Base-by-base conservation (phyloP, 2,888 invertebrate genomes). In the Eilema sororculum region DNA sequence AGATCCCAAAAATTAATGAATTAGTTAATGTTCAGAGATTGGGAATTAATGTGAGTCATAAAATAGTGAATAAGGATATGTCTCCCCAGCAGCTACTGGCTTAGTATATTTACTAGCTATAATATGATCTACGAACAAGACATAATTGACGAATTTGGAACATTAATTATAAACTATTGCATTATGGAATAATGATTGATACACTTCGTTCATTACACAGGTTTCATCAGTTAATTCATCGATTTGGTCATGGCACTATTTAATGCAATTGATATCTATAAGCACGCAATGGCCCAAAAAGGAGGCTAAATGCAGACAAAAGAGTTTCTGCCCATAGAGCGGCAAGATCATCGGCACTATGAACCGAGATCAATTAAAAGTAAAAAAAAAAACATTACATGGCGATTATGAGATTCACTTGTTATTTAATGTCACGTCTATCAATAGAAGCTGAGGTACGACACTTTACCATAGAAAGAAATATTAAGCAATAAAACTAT, bases 11-110 rank as follows among this genome's bases (percentile, higher is more conserved):
- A 52, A 52, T n/a, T 52, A 52, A 52, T 52, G 52, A 58, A 58
- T 58, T 58, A 58, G 57, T 58, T 58, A 52, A 52, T 52, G 52
- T n/a, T 9, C 9, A 46, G 52, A 52, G 52, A 52, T 52, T 52
- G 52, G n/a, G n/a, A 52, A 52, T n/a, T 52, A 52, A 52, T 52
- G 52, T 52, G 52, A 2, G 52, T n/a, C 52, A n/a, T n/a, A 52
- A 52, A 52, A 20, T 9, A n/a, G 52, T 20, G 52, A 52, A 52
- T 52, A 52, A 52, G n/a, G 52, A 52, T 52, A 41, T 41, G 8
- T 20, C 52, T 20, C n/a, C 52, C 8, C 9, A 20, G 52, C 9
- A 20, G 52, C n/a, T 9, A n/a, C 52, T 52, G n/a, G 52, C 52
- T 16, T 20, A 4, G 52, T 52, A 9, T 52, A 20, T 52, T 52